phyloP scores from a whole-genome alignment of 37 sponge, comb jelly and placozoan genomes.

The Bolinopsis microptera region DNA sequence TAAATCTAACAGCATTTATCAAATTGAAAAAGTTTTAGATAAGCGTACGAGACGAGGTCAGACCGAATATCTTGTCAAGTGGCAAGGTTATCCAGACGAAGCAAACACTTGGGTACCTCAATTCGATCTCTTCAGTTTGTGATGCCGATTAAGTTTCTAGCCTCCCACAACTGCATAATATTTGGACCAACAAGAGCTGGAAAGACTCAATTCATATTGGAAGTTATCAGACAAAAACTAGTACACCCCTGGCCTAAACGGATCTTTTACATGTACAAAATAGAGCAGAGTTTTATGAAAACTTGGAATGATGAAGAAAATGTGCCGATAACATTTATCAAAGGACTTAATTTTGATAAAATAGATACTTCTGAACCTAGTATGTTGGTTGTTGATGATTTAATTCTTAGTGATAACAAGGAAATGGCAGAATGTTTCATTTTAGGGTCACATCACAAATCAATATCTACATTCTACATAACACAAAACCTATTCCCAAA shows the following conservation, averaged over 20 bases:
- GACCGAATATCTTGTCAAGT: background rate
- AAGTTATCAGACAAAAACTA: conserved; percentile 12
- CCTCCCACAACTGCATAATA: background rate
- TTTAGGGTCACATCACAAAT: conserved; percentile 4
- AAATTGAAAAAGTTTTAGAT: background rate
- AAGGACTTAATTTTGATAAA: conserved; percentile 4
- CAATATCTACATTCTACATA: background rate
- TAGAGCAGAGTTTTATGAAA: conserved; percentile 16
- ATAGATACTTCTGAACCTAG: conserved; percentile 7
- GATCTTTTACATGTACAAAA: conserved; percentile 19
- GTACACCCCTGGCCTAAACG: background rate
- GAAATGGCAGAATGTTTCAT: conserved; percentile 1
- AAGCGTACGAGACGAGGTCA: background rate
- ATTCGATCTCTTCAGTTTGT: background rate
- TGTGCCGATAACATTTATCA: background rate
- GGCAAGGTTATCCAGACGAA: background rate
- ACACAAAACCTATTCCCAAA: conserved; percentile 55
- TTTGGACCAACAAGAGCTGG: conserved; percentile 15
- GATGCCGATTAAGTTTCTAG: conserved; percentile 43
- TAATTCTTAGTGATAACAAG: background rate
- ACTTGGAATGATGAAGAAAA: background rate
- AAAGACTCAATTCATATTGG: conserved; percentile 12
- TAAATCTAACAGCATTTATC: background rate
- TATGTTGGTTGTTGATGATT: conserved; percentile 33
- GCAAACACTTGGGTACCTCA: conserved; percentile 32